Evolutionary conservation across 2,888 invertebrate genomes (phyloP), one percentile per base, ranked within the genome.

Genomic region (Drosophila kokeensis): DNA sequence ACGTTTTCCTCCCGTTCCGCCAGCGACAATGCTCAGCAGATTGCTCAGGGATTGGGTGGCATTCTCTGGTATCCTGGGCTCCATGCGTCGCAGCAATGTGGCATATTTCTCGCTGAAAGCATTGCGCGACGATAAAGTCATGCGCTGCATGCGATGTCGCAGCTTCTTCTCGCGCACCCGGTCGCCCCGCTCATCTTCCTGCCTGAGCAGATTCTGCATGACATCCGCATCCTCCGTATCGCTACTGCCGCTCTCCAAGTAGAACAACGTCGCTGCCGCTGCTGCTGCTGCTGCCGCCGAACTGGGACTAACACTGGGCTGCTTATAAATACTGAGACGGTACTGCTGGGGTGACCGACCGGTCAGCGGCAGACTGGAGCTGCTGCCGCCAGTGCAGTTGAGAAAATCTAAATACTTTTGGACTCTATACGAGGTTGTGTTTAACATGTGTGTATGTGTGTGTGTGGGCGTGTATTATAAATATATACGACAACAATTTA

Each of bases 61-160:
- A 93, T 76, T 91, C 89, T 88, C 94, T 91, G 80, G 92, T 49
- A 90, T 88, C 54, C 81, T 87, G 10, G 91, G 89, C 49, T 87
- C 86, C 15, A 66, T 90, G 40, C 94, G 94, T 38, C 94, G 94
- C 87, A 95, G 94, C n/a, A 95, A 91, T n/a, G 94, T 94, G 1
- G 94, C 94, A 81, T 95, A 95, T 87, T 94, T 95, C 87, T 95
- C 95, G 0, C 95, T 93, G 18, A 96, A 94, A 36, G 96, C 94
- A 87, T 94, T 94, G 55, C 94, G 94, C 0, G 94, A 94, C n/a
- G 95, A 93, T 91, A 91, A 94, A 86, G 95, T 96, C 0, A 96
- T 93, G 72, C 95, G 95, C 78, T 94, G 95, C 53, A 96, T 94
- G 57, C 95, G 95, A 27, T 95, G 89, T 64, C 94, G 84, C 87